A percentile compares a stretch with the other conserved stretches of the same genome.
phyloP scores from a whole-genome alignment of 2,888 invertebrate species.

The Drosophila glabriapex region DNA sequence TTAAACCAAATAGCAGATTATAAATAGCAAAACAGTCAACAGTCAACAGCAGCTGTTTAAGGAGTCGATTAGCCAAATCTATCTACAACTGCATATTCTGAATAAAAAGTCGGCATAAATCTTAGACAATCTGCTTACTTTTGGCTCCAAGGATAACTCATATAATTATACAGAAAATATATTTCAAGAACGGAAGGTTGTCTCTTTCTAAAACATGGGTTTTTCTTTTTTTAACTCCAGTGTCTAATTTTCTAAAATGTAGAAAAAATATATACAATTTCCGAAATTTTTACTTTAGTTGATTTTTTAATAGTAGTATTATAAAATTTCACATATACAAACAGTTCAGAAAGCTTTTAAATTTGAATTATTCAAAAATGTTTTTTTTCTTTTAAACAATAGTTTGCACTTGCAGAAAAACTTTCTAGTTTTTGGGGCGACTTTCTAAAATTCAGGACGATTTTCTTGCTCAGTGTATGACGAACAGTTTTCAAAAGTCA shows the following conservation, averaged over 20 bases:
- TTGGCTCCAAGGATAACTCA: background rate
- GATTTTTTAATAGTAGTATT: too few relatives aligned
- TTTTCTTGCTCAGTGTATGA: background rate
- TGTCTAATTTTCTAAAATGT: background rate
- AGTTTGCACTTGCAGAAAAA: too few relatives aligned
- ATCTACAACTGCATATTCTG: background rate
- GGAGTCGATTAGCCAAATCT: background rate
- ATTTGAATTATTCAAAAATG: background rate
- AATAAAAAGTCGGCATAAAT: background rate
- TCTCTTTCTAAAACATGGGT: fast-evolving
- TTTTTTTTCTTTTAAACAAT: too few relatives aligned
- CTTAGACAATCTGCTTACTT: background rate
- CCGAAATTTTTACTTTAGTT: fast-evolving
- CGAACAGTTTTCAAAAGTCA: background rate
- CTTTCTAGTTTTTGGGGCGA: too few relatives aligned
- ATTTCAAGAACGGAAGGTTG: background rate
- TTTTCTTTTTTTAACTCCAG: background rate
- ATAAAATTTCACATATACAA: too few relatives aligned
- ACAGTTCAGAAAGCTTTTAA: fast-evolving
- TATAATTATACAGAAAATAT: background rate
- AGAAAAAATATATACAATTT: background rate
- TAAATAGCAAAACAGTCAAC: background rate
- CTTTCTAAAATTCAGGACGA: too few relatives aligned
- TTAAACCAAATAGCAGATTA: background rate
- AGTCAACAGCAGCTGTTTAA: background rate